Base-by-base conservation (phyloP, 2,113 vertebrate species). In the Misgurnus anguillicaudatus region DNA sequence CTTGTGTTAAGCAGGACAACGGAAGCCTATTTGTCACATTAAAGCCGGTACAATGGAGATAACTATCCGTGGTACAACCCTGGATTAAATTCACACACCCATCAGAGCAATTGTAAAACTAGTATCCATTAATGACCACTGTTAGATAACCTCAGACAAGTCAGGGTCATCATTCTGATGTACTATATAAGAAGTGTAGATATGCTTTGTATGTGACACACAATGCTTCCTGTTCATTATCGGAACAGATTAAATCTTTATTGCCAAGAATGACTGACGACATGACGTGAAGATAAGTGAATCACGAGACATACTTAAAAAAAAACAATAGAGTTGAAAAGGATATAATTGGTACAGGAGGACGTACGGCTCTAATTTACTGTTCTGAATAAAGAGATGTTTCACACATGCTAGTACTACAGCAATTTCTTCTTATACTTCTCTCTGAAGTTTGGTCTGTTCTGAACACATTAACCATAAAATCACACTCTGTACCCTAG, bases 1-100 rank as follows among this genome's bases (percentile, higher is more conserved):
- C 69, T 55, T 9, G 11, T 47, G 17, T 58, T 7, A 74, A 48
- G 62, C 51, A 6, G 42, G 65, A 75, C 79, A 80, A 68, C 17
- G 39, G 48, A 66, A 60, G 41, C 72, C 72, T 76, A 65, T 76
- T 76, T 64, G 31, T 64, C 58, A 62, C 41, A 74, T 74, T 76
- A 76, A 64, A 64, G 17, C 6, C 61, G 51, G 55, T 36, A 57
- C 60, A 75, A 69, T 76, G 68, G 41, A 75, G 55, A 60, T 69
- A 75, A 47, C 75, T 41, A 65, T 51, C 13, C 58, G 42, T 31
- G 45, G 55, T 71, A 74, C 77, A 76, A 51, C 53, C 48, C 53
- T 17, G n/a, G n/a, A 70, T 63, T 10, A 31, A 74, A 74, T 45
- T 47, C 57, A 45, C 14, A 16, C 21, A 39, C 42, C 47, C 58